Conservation (phyloP, 2,113 vertebrate genomes). For the Tychaedon coryphoeus region DNA sequence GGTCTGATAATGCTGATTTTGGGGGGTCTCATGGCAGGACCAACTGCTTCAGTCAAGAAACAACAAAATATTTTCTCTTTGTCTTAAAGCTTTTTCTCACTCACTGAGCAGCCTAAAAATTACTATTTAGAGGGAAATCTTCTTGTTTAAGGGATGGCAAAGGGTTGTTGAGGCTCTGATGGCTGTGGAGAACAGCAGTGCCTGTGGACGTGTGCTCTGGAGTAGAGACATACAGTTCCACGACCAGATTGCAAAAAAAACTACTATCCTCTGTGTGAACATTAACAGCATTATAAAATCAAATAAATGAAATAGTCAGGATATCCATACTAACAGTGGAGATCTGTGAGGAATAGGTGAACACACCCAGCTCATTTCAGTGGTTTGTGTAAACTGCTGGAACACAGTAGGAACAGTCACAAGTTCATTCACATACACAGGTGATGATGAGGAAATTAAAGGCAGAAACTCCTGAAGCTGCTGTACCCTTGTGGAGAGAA, state of each 20-base stretch:
- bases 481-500: not conserved
- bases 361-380: not conserved
- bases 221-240: not conserved
- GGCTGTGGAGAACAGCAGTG: not conserved
- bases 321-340: not conserved
- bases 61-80: not conserved
- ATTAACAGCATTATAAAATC: not conserved
- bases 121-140: not conserved
- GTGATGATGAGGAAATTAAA: not conserved
- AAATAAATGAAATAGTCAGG: not conserved
- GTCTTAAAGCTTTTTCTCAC: not conserved
- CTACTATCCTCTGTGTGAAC: not conserved
- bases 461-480: not conserved
- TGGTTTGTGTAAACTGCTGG: not conserved
- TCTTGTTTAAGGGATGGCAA: not conserved
- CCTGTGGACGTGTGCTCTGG: rapidly evolving
- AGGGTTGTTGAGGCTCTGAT: not conserved
- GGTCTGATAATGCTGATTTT: not conserved
- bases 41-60: not conserved
- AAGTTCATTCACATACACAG: not conserved
- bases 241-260: not conserved
- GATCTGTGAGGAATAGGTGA: not conserved
- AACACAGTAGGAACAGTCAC: not conserved
- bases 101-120: not conserved
- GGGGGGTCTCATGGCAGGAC: not conserved